Evolutionary conservation across 2,888 invertebrate genomes (phyloP), one percentile per base, ranked within the genome.

Genomic region (Agrilus cyanescens): DNA sequence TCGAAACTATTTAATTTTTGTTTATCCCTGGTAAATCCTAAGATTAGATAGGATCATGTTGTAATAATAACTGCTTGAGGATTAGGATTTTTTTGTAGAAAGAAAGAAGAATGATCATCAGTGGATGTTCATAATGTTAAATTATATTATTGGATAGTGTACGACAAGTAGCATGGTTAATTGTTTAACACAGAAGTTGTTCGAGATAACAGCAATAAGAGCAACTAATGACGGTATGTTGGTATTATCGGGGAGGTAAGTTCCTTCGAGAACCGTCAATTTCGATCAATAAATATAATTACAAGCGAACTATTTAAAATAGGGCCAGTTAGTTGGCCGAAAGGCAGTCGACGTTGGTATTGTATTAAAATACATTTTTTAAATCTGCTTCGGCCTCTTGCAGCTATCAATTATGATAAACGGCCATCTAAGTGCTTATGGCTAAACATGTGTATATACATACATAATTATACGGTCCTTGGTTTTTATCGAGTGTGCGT

Each of bases 341-440:
- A 34, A 20, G 48, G 46, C 34, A 39, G 34, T 25, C 25, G 25
- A 25, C 25, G 25, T 25, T 25, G 25, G 25, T 25, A 25, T 25
- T 25, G 25, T 25, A 25, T 25, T 25, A 25, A 25, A 25, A 25
- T 25, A 25, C 25, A 25, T 25, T 25, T 25, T 25, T 25, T 25
- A 25, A 25, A 25, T 25, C 25, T 10, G 25, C 25, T 25, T 64
- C 63, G 62, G 59, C 53, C 53, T 55, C 61, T 57, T 59, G 59
- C 58, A 65, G 65, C 66, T 63, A 67, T 66, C 67, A 67, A 67
- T 67, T 67, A 67, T 65, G 65, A 67, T 67, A 65, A 67, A 66
- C 66, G 65, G 58, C 63, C 60, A 61, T 65, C 63, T 52, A 54
- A 66, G 59, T 64, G 66, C 66, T 66, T 64, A 64, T 66, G 67